phyloP scores from a whole-genome alignment of 2,797 vertebrate genomes.

The Anabas testudineus region DNA sequence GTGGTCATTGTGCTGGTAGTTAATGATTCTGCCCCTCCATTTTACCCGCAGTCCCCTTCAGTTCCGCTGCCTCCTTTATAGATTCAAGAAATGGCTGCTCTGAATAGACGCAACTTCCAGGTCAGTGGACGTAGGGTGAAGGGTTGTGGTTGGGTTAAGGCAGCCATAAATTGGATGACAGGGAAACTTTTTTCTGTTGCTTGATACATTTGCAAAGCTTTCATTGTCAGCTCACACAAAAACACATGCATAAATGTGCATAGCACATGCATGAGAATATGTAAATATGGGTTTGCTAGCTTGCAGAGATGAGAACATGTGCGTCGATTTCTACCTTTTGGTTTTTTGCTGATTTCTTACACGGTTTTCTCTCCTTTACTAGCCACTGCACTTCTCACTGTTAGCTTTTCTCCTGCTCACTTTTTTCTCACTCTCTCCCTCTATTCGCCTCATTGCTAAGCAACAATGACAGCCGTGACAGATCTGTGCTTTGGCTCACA shows the following conservation, averaged over 20 bases:
- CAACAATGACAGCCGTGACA: slow-evolving; percentile 77
- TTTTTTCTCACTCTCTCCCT: slow-evolving; percentile 47
- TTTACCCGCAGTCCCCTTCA: slow-evolving; percentile 69
- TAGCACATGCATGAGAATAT: slow-evolving; percentile 29
- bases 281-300: neutral
- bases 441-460: slow-evolving; percentile 73
- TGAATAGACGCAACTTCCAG: slow-evolving; percentile 82
- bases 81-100: slow-evolving; percentile 77
- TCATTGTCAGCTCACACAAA: slow-evolving; percentile 10
- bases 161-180: slow-evolving; percentile 68
- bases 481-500: slow-evolving; percentile 74
- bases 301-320: slow-evolving; percentile 9
- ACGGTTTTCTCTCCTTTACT: slow-evolving; percentile 21
- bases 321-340: neutral
- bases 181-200: slow-evolving; percentile 42
- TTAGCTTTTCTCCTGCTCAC: slow-evolving; percentile 27
- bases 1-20: slow-evolving; percentile 76
- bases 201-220: slow-evolving; percentile 28
- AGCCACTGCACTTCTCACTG: slow-evolving; percentile 37
- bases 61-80: slow-evolving; percentile 77
- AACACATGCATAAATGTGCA: slow-evolving; percentile 26
- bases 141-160: slow-evolving; percentile 72
- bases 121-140: slow-evolving; percentile 74
- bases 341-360: slow-evolving; percentile 4
- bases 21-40: slow-evolving; percentile 79